Base-by-base conservation (phyloP, 2,888 invertebrate genomes). In the Rhopalosiphum nymphaeae region DNA sequence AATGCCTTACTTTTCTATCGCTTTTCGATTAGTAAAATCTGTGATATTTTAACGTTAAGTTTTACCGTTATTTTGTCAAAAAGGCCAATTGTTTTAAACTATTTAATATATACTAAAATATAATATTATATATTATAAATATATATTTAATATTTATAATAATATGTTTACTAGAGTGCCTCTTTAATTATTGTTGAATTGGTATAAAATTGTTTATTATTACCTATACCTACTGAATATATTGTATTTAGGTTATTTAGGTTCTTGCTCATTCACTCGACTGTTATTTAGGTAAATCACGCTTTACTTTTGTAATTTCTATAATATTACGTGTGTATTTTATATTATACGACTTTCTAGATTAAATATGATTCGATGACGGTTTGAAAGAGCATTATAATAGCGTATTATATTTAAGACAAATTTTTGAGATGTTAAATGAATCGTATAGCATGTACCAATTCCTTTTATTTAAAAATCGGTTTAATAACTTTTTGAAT, bases 181-280 rank as follows among this genome's bases (percentile, higher is more conserved):
- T 87, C 92, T n/a, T 53, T 53, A 53, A 89, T 26, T 44, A 56
- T 89, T 89, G 46, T 93, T 89, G 44, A 87, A 89, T 46, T 84
- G 84, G 21, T 89, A 36, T 89, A 89, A 56, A 89, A 84, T 26
- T 46, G 57, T 89, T 93, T 57, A 93, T 56, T 78, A 84, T 92
- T 92, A 88, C 44, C 53, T 53, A 46, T 46, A 53, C 53, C 26
- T 90, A 90, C 29, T 67, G 10, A 91, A 85, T 90, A 91, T 84
- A 26, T 49, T 78, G 57, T 78, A 56, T 42, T 90, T 94, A 94
- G 93, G 93, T 61, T 93, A 93, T n/a, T n/a, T 85, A 93, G 25
- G 26, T 90, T 90, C 93, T 94, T 94, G 93, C 93, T 94, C 93
- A 94, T 94, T 94, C 93, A 94, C 93, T 94, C 26, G 93, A 90